Evolutionary conservation across 2,797 vertebrate genomes (phyloP), one percentile per base, ranked within the genome.

Genomic region (Oreortyx pictus): DNA sequence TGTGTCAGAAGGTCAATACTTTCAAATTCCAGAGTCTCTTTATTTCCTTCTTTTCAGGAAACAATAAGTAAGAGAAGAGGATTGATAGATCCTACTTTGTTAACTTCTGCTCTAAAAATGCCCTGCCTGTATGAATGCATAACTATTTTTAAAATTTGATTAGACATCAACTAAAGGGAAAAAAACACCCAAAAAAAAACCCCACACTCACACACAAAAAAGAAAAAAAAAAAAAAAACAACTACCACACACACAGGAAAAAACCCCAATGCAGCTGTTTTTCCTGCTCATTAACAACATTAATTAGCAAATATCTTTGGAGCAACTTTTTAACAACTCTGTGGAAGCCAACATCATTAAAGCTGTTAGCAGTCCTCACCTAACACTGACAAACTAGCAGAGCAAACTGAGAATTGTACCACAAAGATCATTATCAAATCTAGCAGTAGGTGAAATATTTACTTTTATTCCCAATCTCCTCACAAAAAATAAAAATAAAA

Each of bases 1-100:
- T 22, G 0, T 96, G 96, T 97, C 97, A 96, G 95, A 91, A 97
- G 97, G 96, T 97, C 96, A 97, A 82, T 35, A 92, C 86, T 95
- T 96, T 81, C 83, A 93, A 97, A 97, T 96, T 96, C 96, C 90
- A 75, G 90, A 94, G 95, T 95, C 95, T 96, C 94, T 97, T 93
- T 94, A 95, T 96, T 95, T 96, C 95, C 96, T 94, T 96, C 90
- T 88, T 92, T 93, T 88, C 94, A 92, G 91, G 95, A 95, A 97
- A 97, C 95, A 97, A 96, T 73, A 95, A 65, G 68, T 90, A 87
- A 93, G 82, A 73, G 79, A 88, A 66, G 6, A 92, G 91, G 94
- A 96, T 95, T 95, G 95, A 96, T 96, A 96, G 95, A 92, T 94
- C 74, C 82, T 94, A 93, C 93, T 97, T 96, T 92, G 94, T 97